phyloP scores from a whole-genome alignment of 2,888 invertebrate genomes.

The Mycalesis mineus region DNA sequence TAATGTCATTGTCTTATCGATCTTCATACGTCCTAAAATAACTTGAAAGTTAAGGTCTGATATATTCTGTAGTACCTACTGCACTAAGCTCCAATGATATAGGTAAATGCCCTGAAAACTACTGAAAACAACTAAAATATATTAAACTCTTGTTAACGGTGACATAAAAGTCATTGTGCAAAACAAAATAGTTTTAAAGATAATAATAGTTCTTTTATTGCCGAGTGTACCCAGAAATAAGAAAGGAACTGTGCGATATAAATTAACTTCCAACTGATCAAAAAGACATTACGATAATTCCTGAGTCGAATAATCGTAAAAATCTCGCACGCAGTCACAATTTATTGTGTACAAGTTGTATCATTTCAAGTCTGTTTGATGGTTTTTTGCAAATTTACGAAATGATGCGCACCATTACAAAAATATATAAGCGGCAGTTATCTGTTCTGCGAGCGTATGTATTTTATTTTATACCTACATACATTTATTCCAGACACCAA shows the following conservation, averaged over 20 bases:
- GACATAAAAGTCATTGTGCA: background rate
- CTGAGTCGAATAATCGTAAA: conserved; percentile 10
- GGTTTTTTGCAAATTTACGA: conserved; percentile 26
- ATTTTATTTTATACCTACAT: conserved; percentile 38
- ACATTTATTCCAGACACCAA: conserved; percentile 47
- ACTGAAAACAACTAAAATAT: too few species aligned
- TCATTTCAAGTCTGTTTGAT: conserved; percentile 21
- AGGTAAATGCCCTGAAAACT: too few species aligned
- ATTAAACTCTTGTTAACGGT: too few species aligned
- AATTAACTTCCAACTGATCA: background rate
- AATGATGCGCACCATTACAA: conserved; percentile 24
- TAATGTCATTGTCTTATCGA: too few species aligned
- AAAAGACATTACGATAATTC: conserved; percentile 5
- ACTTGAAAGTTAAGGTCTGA: too few species aligned
- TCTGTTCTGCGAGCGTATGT: conserved; percentile 30
- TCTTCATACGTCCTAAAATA: too few species aligned
- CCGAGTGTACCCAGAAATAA: background rate
- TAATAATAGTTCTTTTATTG: background rate
- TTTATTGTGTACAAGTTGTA: conserved; percentile 18
- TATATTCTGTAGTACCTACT: too few species aligned
- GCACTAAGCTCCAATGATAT: too few species aligned
- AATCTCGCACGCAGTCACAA: conserved; percentile 9
- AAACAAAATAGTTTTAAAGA: background rate
- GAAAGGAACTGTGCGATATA: background rate
- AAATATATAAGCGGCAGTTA: conserved; percentile 25